Base-by-base conservation (phyloP, 2,113 vertebrate species). In the Zosterops lateralis region DNA sequence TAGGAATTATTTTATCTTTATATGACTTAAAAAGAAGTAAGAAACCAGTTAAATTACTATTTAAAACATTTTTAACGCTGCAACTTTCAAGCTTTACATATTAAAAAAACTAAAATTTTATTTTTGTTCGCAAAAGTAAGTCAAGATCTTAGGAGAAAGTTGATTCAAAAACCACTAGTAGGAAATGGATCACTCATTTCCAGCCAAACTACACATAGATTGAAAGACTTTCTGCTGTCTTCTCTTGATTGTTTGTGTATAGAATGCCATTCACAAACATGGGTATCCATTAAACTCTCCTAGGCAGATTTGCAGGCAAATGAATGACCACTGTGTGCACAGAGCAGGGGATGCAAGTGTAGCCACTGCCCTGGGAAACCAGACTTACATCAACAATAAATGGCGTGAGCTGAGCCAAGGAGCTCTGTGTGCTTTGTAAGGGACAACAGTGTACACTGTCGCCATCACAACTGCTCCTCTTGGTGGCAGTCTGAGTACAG, bases 401-500 rank as follows among this genome's bases (percentile, higher is more conserved):
- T 7, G 73, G 45, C 74, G 15, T 4, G 36, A 85, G 40, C 56
- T 31, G 67, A 86, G 72, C 82, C 81, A 84, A 93, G 84, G 44
- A 77, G 78, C 71, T 64, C 21, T 0, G 3, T 57, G 93, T 71
- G 56, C 84, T 76, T 87, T 66, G 74, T 66, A n/a, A 93, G 78
- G 66, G 58, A 70, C 77, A 51, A 4, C 54, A 72, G 20, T 8
- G 72, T 29, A 60, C 51, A 20, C 72, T 90, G 80, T 61, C 79
- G 32, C 82, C 84, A 80, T 71, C 91, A 86, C 90, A 90, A 28
- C 90, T 64, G 56, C 8, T 92, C 94, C 90, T 84, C 87, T 88
- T 85, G 72, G 89, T 85, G 89, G 87, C 78, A 95, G 54, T 51
- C 84, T 85, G 68, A 88, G 82, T 77, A 94, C 92, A 92, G 79